Evolutionary conservation across 2,113 vertebrate species (phyloP), one percentile per base, ranked within the genome.

Genomic region (Amphiprion ocellaris): DNA sequence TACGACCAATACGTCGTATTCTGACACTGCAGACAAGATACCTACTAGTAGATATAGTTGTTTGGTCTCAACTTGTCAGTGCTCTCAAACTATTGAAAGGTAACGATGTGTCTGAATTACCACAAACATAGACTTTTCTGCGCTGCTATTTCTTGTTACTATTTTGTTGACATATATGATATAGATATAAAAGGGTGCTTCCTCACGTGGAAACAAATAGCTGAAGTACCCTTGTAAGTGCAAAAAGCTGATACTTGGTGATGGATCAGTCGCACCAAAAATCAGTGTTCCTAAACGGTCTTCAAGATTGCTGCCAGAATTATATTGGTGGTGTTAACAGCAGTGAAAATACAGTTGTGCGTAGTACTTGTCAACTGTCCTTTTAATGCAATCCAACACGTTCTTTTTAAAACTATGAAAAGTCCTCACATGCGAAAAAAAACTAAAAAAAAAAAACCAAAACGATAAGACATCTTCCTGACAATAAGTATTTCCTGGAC

Each of bases 401-500:
- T 19, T 59, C n/a, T 47, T 66, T 63, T 59, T 17, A 74, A 71
- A 54, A 70, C 4, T 8, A 14, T 44, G 11, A 56, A 37, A 67
- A 12, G 33, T 16, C 26, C 19, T 19, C 41, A 70, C 50, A 69
- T 37, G 33, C 1, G 24, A 4, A 64, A 33, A 74, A 61, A 74
- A 64, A 17, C 21, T 21, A 41, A 69, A 68, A 28, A 68, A 61
- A n/a, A 23, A 16, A 7, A 41, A 41, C 4, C 4, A 41, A 56
- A 26, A 26, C 3, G 26, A 26, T 26, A 2, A 73, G 28, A 66
- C n/a, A 16, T 65, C 44, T 10, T 76, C 65, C 46, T 73, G 26
- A 41, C 30, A 44, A 60, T 77, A 68, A 86, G 70, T 39, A 58
- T 67, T 86, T 86, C 73, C 70, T 82, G 58, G 58, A 68, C 58